Percentiles rank a stretch among this genome's conserved stretches.
Conservation (phyloP, 1,140 invertebrate genomes). For the Plutomurus gul region DNA sequence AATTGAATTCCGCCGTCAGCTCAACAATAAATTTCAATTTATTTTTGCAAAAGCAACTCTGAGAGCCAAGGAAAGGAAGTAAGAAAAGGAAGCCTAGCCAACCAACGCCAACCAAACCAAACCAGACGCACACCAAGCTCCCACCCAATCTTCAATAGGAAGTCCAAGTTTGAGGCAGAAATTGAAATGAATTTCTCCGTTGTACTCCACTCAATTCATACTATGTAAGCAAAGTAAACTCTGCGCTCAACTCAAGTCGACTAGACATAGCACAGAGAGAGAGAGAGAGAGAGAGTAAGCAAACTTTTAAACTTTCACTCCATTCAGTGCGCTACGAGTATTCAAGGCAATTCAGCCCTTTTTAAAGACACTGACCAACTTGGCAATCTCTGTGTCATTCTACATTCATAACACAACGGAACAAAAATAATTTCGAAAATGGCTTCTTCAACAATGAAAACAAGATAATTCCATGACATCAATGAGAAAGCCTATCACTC, state of each 20-base stretch:
- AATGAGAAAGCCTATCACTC: too few relatives aligned
- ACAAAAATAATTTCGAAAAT: too few relatives aligned
- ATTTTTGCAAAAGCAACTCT: slow-evolving; percentile 30
- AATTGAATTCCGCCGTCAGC: slow-evolving; percentile 31
- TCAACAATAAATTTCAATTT: slow-evolving; percentile 36
- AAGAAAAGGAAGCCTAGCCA: neutral
- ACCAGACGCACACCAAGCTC: neutral
- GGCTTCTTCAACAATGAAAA: too few relatives aligned
- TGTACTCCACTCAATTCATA: slow-evolving; percentile 12
- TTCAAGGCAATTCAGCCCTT: slow-evolving; percentile 7
- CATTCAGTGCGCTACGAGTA: slow-evolving; percentile 1
- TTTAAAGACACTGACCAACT: neutral
- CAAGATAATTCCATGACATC: too few relatives aligned
- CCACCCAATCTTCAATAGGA: slow-evolving; percentile 13
- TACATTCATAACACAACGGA: neutral
- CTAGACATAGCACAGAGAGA: neutral
- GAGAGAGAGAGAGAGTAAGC: neutral
- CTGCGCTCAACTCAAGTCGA: slow-evolving; percentile 6
- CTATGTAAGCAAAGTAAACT: slow-evolving; percentile 7
- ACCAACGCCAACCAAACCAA: neutral
- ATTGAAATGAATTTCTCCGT: slow-evolving; percentile 34
- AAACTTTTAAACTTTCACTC: slow-evolving; percentile 29
- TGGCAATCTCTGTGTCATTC: neutral
- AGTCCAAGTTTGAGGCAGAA: slow-evolving; percentile 21
- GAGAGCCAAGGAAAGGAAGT: slow-evolving; percentile 3